Percentiles rank a stretch among this genome's conserved stretches.
phyloP scores from a whole-genome alignment of 2,888 invertebrate genomes.

The Ganaspis brasiliensis region DNA sequence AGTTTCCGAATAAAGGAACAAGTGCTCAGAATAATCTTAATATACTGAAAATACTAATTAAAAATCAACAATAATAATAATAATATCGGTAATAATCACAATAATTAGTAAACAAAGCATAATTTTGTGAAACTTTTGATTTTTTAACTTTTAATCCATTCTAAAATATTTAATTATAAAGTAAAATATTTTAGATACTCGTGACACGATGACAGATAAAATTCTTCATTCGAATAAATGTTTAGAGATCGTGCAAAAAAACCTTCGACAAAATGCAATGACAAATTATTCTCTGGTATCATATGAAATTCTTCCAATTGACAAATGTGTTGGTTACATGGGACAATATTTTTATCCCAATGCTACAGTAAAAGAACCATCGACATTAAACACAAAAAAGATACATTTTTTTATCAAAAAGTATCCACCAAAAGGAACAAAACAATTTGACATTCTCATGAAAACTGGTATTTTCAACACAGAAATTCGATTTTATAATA shows the following conservation, averaged over 20 bases:
- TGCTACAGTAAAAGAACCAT: conserved; percentile 63
- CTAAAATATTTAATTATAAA: no score
- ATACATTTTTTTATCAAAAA: conserved; percentile 73
- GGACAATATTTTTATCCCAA: conserved; percentile 72
- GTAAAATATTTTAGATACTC: neutral
- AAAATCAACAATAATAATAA: no score
- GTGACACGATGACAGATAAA: neutral
- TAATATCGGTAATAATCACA: no score
- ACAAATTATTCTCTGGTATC: conserved; percentile 67
- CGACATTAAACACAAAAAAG: conserved; percentile 40
- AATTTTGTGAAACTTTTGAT: neutral
- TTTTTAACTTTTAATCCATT: no score
- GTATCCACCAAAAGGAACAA: conserved; percentile 59
- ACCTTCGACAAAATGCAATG: conserved; percentile 67
- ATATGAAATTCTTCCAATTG: conserved; percentile 69
- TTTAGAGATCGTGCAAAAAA: conserved; percentile 69
- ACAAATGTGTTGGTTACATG: conserved; percentile 69
- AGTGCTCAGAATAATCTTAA: no score
- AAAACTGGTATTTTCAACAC: conserved; percentile 66
- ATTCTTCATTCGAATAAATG: conserved; percentile 70
- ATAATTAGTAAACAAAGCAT: no score
- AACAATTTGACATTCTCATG: neutral
- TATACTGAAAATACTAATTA: no score
- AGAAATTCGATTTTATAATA: conserved; percentile 70
- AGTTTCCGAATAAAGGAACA: no score